Evolutionary conservation across 2,113 vertebrate genomes (phyloP).

Genomic region (Orcinus orca): DNA sequence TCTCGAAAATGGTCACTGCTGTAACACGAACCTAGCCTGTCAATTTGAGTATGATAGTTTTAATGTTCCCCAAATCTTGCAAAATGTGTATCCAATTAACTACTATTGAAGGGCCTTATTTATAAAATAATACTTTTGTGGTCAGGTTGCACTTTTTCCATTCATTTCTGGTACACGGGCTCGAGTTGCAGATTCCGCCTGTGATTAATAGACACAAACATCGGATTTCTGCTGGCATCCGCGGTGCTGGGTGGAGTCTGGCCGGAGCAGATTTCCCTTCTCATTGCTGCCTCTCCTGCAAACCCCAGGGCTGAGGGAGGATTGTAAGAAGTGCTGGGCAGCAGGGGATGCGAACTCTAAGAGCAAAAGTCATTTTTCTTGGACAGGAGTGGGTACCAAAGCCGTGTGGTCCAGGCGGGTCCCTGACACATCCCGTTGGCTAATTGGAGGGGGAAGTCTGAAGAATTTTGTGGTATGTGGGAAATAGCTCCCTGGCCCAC

Average conservation of each 20-base stretch:
- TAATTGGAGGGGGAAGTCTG: conserved; percentile 20
- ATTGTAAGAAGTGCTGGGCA: neutral
- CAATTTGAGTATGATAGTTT: conserved; percentile 76
- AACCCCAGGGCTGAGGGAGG: accelerated
- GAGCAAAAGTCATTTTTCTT: neutral
- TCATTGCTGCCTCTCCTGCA: neutral
- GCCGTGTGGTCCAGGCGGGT: neutral
- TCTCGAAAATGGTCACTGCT: conserved; percentile 67
- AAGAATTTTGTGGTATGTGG: conserved; percentile 12
- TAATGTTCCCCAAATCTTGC: conserved; percentile 79
- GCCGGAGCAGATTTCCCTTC: conserved; percentile 19
- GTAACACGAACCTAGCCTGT: conserved; percentile 76
- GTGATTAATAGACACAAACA: conserved; percentile 76
- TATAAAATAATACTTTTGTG: conserved; percentile 83
- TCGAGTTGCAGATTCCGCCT: conserved; percentile 72
- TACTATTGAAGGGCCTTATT: conserved; percentile 81
- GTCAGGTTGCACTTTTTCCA: conserved; percentile 82
- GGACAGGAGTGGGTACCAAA: neutral
- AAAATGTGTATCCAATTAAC: conserved; percentile 86
- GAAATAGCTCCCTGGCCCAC: neutral
- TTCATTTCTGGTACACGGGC: conserved; percentile 71
- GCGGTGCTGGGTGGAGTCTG: neutral
- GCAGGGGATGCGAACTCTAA: neutral
- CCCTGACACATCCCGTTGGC: neutral
- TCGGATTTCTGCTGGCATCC: neutral